phyloP scores from a whole-genome alignment of 1,140 invertebrate genomes.

The Drosophila seguyi region DNA sequence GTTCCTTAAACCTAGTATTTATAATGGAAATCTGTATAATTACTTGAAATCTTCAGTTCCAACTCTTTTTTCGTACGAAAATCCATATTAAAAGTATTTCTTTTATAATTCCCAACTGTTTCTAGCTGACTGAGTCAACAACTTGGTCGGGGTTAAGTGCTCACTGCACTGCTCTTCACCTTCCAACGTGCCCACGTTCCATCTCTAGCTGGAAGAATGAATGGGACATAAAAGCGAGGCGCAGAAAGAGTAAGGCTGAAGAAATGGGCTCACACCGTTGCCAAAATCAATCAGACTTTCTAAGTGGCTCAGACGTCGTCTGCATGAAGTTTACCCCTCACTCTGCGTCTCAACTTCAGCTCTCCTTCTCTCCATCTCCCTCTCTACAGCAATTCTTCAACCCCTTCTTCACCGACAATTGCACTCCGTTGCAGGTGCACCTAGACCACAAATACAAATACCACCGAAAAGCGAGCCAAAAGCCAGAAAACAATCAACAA shows the following conservation, averaged over 20 bases:
- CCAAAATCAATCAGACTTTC: slow-evolving; percentile 85
- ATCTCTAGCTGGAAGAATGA: slow-evolving; percentile 64
- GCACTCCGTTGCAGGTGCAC: slow-evolving; percentile 58
- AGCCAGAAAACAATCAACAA: slow-evolving; percentile 47
- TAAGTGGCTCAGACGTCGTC: slow-evolving; percentile 63
- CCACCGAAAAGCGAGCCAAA: slow-evolving; percentile 40
- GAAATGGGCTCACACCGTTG: slow-evolving; percentile 72
- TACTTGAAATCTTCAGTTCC: not conserved
- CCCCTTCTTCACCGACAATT: slow-evolving; percentile 23
- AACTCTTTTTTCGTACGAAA: not conserved
- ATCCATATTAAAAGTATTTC: not conserved
- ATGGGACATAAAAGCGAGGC: slow-evolving; percentile 43
- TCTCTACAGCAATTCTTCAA: slow-evolving; percentile 4
- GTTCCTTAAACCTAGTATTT: not conserved
- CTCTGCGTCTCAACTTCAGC: not conserved
- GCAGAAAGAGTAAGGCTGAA: slow-evolving; percentile 41
- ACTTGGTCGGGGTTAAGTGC: not conserved
- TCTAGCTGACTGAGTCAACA: not conserved
- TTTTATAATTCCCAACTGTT: not conserved
- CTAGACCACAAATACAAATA: slow-evolving; percentile 16
- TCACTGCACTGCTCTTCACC: not conserved
- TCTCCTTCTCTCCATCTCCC: not conserved
- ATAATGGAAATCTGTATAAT: too few relatives aligned
- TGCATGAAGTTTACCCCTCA: slow-evolving; percentile 5
- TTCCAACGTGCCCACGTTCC: slow-evolving; percentile 29